Evolutionary conservation across 2,797 vertebrate species (phyloP), one percentile per base, ranked within the genome.

Genomic region (Lophura swinhoii): DNA sequence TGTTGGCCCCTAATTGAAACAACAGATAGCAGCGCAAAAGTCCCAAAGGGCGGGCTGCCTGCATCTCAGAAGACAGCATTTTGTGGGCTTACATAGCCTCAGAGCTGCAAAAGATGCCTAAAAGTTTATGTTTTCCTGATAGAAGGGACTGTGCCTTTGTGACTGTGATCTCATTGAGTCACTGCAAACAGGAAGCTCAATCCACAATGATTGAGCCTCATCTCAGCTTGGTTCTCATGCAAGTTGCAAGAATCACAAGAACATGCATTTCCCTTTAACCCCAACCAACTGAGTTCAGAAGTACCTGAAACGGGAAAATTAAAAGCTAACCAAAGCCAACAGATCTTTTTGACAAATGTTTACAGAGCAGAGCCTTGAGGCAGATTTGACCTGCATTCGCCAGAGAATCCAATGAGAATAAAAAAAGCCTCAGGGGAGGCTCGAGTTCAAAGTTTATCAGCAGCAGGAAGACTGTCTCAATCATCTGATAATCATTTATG

Each of bases 211-310:
- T 0, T 28, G 33, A 31, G 31, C 53, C 56, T 90, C 68, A 48
- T 35, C 55, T 35, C 33, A 82, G 46, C 55, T 58, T 60, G 51
- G 21, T 48, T 70, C 75, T 59, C 21, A 1, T 8, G 43, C 35
- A 70, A 60, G 31, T 66, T 68, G 71, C 72, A 88, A 73, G 24
- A 92, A n/a, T 60, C 71, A 82, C 69, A 88, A 66, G 22, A 92
- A n/a, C 14, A 31, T 5, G 2, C 15, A 14, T 64, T 58, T 71
- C 46, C 33, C 17, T 78, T 75, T 21, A 79, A 55, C 6, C 12
- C 43, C 51, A 79, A 31, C 24, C 46, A 75, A 31, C 28, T 12
- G 21, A 33, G 20, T 14, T 73, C 13, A 62, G 73, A 44, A 46
- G 16, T 22, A 53, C 17, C 31, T 24, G 7, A 71, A 51, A 69